Evolutionary conservation across 1,140 invertebrate genomes (phyloP).

Genomic region (Polypedilum pembai): DNA sequence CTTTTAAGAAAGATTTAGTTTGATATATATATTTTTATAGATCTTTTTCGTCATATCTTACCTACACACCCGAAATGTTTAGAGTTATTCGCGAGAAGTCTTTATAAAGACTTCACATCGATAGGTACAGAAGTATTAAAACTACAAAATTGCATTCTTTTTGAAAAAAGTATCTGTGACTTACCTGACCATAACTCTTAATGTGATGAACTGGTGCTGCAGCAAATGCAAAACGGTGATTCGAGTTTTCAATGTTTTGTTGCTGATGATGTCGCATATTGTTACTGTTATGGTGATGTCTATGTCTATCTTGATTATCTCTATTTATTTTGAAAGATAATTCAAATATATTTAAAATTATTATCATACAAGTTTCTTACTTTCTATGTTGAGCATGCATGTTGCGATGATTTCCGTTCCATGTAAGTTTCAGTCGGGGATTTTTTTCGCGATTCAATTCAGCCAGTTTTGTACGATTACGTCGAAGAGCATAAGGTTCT

Average conservation of each 20-base stretch:
- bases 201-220: background rate
- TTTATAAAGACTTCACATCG: background rate
- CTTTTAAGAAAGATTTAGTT: background rate
- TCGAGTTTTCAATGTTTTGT: background rate
- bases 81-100: background rate
- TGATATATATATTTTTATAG: background rate
- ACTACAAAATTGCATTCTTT: background rate
- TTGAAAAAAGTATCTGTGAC: background rate
- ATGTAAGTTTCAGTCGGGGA: constrained; percentile 2
- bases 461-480: background rate
- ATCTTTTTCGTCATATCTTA: background rate
- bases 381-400: background rate
- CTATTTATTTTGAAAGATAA: background rate
- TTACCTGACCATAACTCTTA: background rate
- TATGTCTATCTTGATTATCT: background rate
- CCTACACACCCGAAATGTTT: background rate
- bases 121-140: constrained; percentile 1
- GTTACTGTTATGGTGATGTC: background rate
- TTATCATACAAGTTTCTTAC: background rate
- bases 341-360: background rate
- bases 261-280: constrained; percentile 8
- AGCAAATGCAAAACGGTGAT: background rate
- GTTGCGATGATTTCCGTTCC: background rate
- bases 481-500: background rate
- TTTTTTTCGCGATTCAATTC: background rate